Conservation (phyloP, 2,888 invertebrate genomes). For the Eristalinus sepulchralis region DNA sequence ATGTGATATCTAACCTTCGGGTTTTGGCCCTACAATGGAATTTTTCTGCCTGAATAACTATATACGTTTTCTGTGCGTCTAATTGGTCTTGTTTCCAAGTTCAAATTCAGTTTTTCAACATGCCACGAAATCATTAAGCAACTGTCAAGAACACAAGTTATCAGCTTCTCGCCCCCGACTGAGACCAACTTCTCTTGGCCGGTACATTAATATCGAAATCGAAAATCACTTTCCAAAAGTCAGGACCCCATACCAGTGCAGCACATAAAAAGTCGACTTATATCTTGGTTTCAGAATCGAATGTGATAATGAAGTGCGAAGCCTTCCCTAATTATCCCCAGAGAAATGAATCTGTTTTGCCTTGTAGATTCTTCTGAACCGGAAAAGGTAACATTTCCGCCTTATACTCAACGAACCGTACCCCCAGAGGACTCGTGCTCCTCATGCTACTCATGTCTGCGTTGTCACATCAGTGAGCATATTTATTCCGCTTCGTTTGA, state of each 20-base stretch:
- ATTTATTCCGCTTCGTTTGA: conserved; percentile 44
- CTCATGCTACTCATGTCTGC: conserved; percentile 18
- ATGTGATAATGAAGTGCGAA: background rate
- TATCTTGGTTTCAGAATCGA: background rate
- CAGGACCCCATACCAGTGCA: conserved; percentile 12
- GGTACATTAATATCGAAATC: no score
- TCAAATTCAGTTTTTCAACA: no score
- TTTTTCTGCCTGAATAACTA: no score
- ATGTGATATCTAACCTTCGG: no score
- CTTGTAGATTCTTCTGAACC: conserved; percentile 22
- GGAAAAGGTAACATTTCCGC: conserved; percentile 44
- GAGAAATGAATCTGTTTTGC: conserved; percentile 30
- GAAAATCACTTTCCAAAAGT: background rate
- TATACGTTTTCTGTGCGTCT: no score
- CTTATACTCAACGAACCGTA: conserved; percentile 23
- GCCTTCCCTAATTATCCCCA: conserved; percentile 14
- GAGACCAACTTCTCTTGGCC: no score
- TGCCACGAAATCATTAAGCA: no score
- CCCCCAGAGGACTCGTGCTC: conserved; percentile 6
- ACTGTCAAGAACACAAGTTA: no score
- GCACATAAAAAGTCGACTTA: background rate
- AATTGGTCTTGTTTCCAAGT: no score
- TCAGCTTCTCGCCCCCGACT: no score
- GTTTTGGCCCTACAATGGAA: no score
- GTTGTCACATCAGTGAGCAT: conserved; percentile 38